Evolutionary conservation across 2,888 invertebrate species (phyloP), one percentile per base, ranked within the genome.

Genomic region (Apamea crenata): DNA sequence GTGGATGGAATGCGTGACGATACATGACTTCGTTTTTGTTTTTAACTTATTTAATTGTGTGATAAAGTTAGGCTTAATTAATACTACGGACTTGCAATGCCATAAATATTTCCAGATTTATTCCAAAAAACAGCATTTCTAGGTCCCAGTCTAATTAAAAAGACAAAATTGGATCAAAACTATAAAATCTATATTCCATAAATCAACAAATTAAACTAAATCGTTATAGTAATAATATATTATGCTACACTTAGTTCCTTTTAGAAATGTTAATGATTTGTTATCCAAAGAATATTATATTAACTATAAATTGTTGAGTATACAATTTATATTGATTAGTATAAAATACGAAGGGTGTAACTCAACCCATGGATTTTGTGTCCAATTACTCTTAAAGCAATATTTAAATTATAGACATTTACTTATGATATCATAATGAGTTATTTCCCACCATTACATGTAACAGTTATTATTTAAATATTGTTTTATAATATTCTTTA

Each of bases 251-350:
- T 95, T 95, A 96, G 97, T 97, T 97, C 96, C 97, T 97, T 93
- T 96, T 97, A 96, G 96, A 95, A 94, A 94, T 95, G 93, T 95
- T 95, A 95, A 96, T 96, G 88, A 95, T 94, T 95, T 96, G 94
- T 94, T 96, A 95, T 97, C 96, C 97, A 97, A 97, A 97, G 96
- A 96, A 95, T 96, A 94, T 94, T 94, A 94, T 95, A 95, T 94
- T 95, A 94, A 94, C 92, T 94, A 93, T 95, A 92, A 95, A 95
- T 95, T 95, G 94, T 95, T 94, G 86, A 91, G 82, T 90, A 92
- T 86, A 90, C 94, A 95, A 95, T 94, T 94, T 94, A 93, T 94
- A 93, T 92, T 90, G 90, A 92, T 94, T 93, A 94, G 92, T 93
- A 94, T 94, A 93, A 94, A 94, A 92, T 93, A 90, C 90, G 91